A percentile compares a stretch with the other conserved stretches of the same genome.
phyloP scores from a whole-genome alignment of 2,888 invertebrate species.

The Microctonus brassicae region DNA sequence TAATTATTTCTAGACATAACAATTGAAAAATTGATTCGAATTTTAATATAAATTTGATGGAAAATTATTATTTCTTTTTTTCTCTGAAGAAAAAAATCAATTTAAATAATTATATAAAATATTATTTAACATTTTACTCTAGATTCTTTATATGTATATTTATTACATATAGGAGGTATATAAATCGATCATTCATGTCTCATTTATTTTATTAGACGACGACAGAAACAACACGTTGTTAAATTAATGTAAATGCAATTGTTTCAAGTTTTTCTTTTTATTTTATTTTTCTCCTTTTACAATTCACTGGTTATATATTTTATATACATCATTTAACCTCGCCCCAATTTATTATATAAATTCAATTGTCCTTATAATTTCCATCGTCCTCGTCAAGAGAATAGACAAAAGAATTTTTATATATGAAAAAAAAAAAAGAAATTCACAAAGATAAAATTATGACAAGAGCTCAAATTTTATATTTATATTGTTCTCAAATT shows the following conservation, averaged over 20 bases:
- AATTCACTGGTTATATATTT: not conserved
- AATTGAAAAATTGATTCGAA: slow-evolving; percentile 9
- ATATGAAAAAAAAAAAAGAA: slow-evolving; percentile 9
- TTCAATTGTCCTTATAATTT: not conserved
- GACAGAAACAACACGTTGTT: not conserved
- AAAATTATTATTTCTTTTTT: no score
- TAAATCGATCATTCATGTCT: slow-evolving; percentile 15
- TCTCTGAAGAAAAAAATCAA: no score
- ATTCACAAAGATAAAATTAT: not conserved
- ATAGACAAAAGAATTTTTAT: no score
- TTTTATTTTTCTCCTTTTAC: not conserved
- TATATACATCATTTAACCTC: not conserved
- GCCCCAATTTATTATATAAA: not conserved
- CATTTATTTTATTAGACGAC: not conserved
- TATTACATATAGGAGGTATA: no score
- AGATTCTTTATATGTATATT: no score
- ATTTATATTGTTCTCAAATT: slow-evolving; percentile 35
- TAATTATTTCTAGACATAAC: slow-evolving; percentile 15
- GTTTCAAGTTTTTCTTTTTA: not conserved
- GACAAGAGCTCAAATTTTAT: slow-evolving; percentile 3
- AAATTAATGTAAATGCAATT: slow-evolving; percentile 5
- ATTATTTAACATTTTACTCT: no score
- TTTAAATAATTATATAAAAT: no score
- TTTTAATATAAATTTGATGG: no score
- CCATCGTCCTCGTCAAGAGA: not conserved